Conservation (phyloP, 2,888 invertebrate species). For the Tiliacea aurago region DNA sequence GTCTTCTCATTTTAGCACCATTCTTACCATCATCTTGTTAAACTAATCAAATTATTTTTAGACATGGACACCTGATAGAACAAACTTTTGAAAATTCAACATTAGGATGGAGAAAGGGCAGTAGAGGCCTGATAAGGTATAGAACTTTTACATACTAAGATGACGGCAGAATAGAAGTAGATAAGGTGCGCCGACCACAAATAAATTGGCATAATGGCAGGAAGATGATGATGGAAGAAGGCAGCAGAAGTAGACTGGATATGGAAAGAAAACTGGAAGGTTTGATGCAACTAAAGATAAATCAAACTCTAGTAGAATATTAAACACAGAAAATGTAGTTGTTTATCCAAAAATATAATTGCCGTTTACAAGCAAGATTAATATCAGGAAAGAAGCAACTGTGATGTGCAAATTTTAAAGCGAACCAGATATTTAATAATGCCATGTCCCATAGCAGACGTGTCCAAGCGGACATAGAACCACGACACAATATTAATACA, state of each 20-base stretch:
- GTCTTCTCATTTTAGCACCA: conserved; percentile 56
- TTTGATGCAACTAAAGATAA: not conserved
- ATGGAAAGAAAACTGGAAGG: not conserved
- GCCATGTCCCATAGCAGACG: not conserved
- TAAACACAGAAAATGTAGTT: not conserved
- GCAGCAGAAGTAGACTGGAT: too few relatives aligned
- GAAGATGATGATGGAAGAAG: not conserved
- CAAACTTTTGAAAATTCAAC: not conserved
- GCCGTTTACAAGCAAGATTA: not conserved
- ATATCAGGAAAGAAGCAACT: not conserved
- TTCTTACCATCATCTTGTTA: conserved; percentile 16
- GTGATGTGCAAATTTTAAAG: not conserved
- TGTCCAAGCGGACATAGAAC: conserved; percentile 15
- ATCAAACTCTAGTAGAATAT: not conserved
- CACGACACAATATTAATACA: conserved; percentile 56
- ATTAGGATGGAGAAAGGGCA: not conserved
- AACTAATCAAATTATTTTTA: conserved; percentile 17
- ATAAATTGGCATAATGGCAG: not conserved
- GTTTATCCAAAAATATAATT: too few relatives aligned
- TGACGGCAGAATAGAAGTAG: too few relatives aligned
- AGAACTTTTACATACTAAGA: not conserved
- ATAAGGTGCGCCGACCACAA: too few relatives aligned
- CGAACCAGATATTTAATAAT: conserved; percentile 1
- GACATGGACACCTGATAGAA: conserved; percentile 15
- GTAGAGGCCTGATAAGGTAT: too few relatives aligned